phyloP scores from a whole-genome alignment of 2,888 invertebrate genomes.

The Myathropa florea region DNA sequence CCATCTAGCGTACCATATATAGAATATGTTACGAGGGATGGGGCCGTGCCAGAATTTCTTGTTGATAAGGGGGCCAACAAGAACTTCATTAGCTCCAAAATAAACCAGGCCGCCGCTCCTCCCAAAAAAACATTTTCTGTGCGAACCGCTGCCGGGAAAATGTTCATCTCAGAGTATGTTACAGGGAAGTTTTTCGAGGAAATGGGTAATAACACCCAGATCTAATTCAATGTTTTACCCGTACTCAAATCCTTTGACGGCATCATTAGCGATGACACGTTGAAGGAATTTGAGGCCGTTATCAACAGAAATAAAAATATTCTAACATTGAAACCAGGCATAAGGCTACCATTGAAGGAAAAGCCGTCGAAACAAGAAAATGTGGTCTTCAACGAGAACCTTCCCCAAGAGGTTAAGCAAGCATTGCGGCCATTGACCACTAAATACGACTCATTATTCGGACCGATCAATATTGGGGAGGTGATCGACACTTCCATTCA shows the following conservation, averaged over 20 bases:
- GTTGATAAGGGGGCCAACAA: constrained; percentile 37
- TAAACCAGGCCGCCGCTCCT: neutral
- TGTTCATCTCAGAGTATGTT: neutral
- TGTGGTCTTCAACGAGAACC: constrained; percentile 5
- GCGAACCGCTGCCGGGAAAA: neutral
- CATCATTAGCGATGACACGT: constrained; percentile 4
- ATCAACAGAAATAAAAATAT: neutral
- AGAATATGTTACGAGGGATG: constrained; percentile 36
- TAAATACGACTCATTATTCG: constrained; percentile 4
- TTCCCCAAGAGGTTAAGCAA: neutral
- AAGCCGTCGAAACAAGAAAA: constrained; percentile 27
- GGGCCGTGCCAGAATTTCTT: constrained; percentile 40
- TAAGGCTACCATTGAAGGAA: constrained; percentile 31
- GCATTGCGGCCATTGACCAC: neutral
- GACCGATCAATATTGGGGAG: neutral
- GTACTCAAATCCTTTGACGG: neutral
- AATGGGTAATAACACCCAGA: neutral
- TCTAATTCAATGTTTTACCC: constrained; percentile 1
- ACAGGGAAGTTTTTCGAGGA: neutral
- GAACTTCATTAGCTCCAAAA: constrained; percentile 32
- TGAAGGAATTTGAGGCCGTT: neutral
- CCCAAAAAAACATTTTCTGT: neutral
- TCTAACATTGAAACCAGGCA: constrained; percentile 3
- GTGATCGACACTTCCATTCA: constrained; percentile 27
- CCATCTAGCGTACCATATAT: constrained; percentile 58